Evolutionary conservation across 2,888 invertebrate species (phyloP).

Genomic region (Onchidella celtica): DNA sequence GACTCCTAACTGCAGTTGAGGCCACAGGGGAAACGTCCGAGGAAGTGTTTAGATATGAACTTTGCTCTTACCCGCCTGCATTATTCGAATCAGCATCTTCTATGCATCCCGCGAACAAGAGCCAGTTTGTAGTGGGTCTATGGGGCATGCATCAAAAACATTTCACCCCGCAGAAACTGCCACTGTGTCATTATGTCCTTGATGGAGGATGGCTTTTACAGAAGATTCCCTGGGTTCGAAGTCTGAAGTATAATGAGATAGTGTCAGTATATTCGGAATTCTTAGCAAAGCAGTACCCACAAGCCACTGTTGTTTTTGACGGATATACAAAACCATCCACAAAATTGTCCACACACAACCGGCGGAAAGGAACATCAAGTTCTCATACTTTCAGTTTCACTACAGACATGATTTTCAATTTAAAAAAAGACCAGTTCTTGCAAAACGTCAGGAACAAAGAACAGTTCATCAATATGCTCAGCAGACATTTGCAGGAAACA

Average conservation of each 20-base stretch:
- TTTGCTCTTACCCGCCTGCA: slow-evolving; percentile 45
- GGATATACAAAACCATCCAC: slow-evolving; percentile 52
- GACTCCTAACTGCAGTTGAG: slow-evolving; percentile 47
- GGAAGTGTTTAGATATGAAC: slow-evolving; percentile 52
- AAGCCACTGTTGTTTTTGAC: slow-evolving; percentile 55
- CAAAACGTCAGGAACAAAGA: slow-evolving; percentile 62
- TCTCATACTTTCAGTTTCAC: slow-evolving; percentile 46
- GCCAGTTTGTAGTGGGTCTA: slow-evolving; percentile 51
- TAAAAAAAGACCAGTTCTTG: slow-evolving; percentile 61
- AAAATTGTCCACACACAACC: slow-evolving; percentile 52
- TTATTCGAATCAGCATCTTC: slow-evolving; percentile 50
- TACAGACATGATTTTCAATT: slow-evolving; percentile 55
- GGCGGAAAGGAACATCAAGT: slow-evolving; percentile 36
- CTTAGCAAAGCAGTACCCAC: slow-evolving; percentile 29
- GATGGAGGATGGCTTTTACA: slow-evolving; percentile 54
- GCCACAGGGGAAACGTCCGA: neutral
- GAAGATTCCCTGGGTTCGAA: slow-evolving; percentile 47
- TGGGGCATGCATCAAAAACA: neutral
- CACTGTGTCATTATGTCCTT: slow-evolving; percentile 32
- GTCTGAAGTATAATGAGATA: slow-evolving; percentile 41
- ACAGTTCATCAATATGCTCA: slow-evolving; percentile 56
- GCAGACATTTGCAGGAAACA: slow-evolving; percentile 33
- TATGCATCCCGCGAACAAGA: slow-evolving; percentile 46
- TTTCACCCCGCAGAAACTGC: neutral
- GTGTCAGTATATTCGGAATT: slow-evolving; percentile 34